phyloP scores from a whole-genome alignment of 2,113 vertebrate genomes.

The Odocoileus virginianus region DNA sequence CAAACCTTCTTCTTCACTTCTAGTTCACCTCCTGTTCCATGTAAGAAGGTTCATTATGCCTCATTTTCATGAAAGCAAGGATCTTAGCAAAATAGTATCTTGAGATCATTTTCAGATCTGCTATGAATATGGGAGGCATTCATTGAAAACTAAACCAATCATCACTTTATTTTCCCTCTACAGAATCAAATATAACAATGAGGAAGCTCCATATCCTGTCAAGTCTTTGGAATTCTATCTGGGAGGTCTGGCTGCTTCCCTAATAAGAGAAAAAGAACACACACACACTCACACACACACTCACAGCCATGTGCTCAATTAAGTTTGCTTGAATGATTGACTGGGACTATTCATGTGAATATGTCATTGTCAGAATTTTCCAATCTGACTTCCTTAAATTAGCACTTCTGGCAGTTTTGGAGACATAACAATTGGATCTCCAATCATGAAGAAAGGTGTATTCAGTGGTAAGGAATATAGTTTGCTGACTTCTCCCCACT shows the following conservation, averaged over 20 bases:
- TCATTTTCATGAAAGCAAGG: background rate
- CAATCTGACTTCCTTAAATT: background rate
- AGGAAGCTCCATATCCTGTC: background rate
- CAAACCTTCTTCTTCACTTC: background rate
- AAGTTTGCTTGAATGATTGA: background rate
- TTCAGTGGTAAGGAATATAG: background rate
- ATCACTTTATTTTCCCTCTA: background rate
- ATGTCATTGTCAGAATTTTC: background rate
- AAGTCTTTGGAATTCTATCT: background rate
- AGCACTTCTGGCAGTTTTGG: background rate
- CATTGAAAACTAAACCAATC: background rate
- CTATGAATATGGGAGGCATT: background rate
- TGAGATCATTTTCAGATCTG: background rate
- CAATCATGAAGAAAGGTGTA: background rate
- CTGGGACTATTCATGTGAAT: background rate
- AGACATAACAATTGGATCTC: background rate
- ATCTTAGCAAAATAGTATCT: too few species aligned
- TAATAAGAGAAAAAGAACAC: background rate
- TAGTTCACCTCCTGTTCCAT: background rate
- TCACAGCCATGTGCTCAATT: background rate
- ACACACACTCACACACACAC: too few species aligned
- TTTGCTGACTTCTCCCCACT: background rate
- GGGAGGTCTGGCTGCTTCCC: background rate
- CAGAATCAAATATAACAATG: background rate
- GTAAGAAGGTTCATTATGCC: background rate